Base-by-base conservation (phyloP, 2,888 invertebrate species). In the Buathra laborator region DNA sequence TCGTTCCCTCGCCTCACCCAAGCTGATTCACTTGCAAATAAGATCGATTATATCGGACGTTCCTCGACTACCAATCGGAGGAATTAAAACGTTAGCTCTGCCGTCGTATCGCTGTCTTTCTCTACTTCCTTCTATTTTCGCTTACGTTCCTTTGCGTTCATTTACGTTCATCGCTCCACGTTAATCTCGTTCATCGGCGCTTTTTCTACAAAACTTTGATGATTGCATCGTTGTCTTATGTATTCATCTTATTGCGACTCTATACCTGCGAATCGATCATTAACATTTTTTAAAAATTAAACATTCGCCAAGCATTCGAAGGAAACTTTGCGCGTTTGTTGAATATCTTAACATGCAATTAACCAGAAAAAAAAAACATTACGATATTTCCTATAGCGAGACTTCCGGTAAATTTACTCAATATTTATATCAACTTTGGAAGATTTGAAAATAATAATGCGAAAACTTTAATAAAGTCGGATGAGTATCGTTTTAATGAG, bases 1-100 rank as follows among this genome's bases (percentile, higher is more conserved):
- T 51, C 59, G 48, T 66, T 82, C 32, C 64, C 74, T 71, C 79
- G 70, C 64, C 82, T 37, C 82, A 53, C 44, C 62, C 74, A 76
- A 76, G 70, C 86, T 88, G 88, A 92, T 90, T 91, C 90, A 90
- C 89, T 90, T 90, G 90, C 90, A 91, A 92, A 91, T 89, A 90
- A 91, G 90, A 90, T 90, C 90, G 91, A 92, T 91, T 91, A 91
- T 90, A 90, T 90, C 84, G 89, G 86, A 89, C 88, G 89, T 89
- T 86, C 81, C 79, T 48, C 70, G 89, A 90, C 89, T 92, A 80
- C 87, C 88, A 88, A 91, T 89, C 86, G 84, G 80, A 71, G 24
- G 83, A 87, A 90, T 89, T 89, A 89, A 89, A 90, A 89, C 84
- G 87, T 89, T 88, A 86, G 81, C 86, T 79, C 72, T 53, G 66